Conservation (phyloP, 2,113 vertebrate species). For the Hippocampus mohnikei region DNA sequence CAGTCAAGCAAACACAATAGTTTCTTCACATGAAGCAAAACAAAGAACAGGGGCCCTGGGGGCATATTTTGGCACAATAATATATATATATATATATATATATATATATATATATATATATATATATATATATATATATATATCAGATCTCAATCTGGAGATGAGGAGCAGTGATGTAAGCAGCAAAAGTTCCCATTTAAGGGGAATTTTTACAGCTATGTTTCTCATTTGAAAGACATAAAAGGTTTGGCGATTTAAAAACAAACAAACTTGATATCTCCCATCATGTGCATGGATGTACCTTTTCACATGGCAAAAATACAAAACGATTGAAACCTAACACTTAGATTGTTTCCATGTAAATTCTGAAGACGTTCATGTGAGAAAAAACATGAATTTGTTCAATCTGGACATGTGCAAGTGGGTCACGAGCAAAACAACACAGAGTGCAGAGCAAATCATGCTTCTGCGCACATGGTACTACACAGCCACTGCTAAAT, state of each 20-base stretch:
- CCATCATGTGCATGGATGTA: too few relatives aligned
- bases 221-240: neutral
- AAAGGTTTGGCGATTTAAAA: neutral
- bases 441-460: neutral
- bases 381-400: neutral
- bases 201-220: neutral
- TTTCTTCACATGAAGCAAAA: too few relatives aligned
- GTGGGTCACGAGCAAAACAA: neutral
- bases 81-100: too few relatives aligned
- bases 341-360: neutral
- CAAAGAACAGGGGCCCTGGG: too few relatives aligned
- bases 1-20: too few relatives aligned
- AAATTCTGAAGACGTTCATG: too few relatives aligned
- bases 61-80: too few relatives aligned
- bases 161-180: neutral
- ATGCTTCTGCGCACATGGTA: neutral
- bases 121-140: too few relatives aligned
- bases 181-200: neutral
- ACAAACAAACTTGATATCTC: too few relatives aligned
- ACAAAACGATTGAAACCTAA: neutral
- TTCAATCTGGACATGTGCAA: neutral
- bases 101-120: too few relatives aligned
- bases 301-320: too few relatives aligned
- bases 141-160: neutral
- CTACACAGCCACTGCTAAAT: neutral